Conservation (phyloP, 2,113 vertebrate species). For the Nothoprocta perdicaria region DNA sequence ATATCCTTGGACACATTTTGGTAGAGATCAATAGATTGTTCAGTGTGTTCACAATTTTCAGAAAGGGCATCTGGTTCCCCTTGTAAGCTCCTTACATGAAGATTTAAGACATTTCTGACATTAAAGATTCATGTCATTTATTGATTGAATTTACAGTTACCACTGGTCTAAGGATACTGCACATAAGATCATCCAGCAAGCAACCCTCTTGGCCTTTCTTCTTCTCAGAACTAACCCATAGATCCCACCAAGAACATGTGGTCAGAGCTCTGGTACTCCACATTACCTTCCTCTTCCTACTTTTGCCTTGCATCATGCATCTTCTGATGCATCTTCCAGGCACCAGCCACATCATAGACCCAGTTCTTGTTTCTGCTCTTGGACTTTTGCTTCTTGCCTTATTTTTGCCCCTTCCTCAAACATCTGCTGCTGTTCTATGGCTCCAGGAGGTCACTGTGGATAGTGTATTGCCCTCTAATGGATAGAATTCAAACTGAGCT, state of each 20-base stretch:
- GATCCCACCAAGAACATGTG: neutral
- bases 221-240: neutral
- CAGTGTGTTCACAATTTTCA: neutral
- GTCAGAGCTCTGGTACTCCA: neutral
- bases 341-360: neutral
- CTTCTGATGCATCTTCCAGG: neutral
- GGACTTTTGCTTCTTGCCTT: neutral
- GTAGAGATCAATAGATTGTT: neutral
- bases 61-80: neutral
- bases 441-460: neutral
- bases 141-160: fast-evolving
- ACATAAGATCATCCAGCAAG: neutral
- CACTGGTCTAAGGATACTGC: neutral
- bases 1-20: neutral
- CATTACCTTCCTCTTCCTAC: fast-evolving
- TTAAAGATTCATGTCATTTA: neutral
- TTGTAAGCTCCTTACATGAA: neutral
- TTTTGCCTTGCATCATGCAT: fast-evolving
- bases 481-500: constrained; percentile 46
- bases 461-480: constrained; percentile 58
- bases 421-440: neutral
- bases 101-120: neutral
- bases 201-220: neutral
- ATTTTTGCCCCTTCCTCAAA: neutral
- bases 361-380: neutral